Conservation (phyloP, 2,113 vertebrate genomes). For the Cinclus cinclus region DNA sequence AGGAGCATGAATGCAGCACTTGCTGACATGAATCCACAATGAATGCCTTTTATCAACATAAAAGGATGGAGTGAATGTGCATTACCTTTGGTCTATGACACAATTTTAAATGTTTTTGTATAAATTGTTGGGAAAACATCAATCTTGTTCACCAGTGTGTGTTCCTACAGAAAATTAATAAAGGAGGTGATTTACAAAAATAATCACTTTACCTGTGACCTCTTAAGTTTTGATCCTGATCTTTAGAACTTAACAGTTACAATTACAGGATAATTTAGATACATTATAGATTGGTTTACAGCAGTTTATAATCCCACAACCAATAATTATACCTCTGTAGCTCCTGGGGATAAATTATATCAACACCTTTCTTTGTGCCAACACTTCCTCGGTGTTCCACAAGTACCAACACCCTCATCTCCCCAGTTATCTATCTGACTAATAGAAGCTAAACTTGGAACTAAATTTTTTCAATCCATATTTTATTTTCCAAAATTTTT, state of each 20-base stretch:
- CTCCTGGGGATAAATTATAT: not conserved
- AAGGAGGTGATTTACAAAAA: not conserved
- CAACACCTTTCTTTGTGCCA: not conserved
- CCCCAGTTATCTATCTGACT: not conserved
- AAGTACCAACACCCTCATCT: not conserved
- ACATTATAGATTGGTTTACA: not conserved
- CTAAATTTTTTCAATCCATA: not conserved
- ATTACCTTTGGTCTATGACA: not conserved
- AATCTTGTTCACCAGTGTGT: not conserved
- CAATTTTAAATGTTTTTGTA: not conserved
- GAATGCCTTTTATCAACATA: not conserved
- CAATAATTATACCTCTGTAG: not conserved
- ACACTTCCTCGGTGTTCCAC: not conserved
- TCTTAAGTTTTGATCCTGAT: not conserved
- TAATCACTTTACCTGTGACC: not conserved
- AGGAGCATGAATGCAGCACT: not conserved
- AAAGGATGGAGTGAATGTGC: not conserved
- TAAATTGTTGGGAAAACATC: not conserved
- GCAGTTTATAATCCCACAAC: not conserved
- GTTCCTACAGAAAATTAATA: not conserved
- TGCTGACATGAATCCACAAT: fast-evolving
- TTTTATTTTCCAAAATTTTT: not conserved
- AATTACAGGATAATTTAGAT: not conserved
- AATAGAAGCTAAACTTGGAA: not conserved
- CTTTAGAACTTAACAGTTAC: not conserved